Evolutionary conservation across 2,113 vertebrate genomes (phyloP).

Genomic region (Cisticola juncidis): DNA sequence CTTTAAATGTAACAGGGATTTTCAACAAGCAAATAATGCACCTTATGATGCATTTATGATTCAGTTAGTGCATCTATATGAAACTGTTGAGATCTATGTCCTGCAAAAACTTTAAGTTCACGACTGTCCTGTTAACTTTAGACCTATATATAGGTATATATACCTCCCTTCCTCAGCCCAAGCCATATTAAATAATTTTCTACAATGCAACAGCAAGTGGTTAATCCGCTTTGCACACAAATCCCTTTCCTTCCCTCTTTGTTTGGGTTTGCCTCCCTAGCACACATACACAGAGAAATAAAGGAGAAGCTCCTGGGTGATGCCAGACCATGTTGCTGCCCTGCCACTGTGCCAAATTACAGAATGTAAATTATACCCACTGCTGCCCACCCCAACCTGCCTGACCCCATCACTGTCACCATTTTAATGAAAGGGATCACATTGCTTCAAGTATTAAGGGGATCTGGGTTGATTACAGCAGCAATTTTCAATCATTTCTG

Average conservation of each 20-base stretch:
- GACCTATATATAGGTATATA: not conserved
- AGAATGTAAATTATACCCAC: not conserved
- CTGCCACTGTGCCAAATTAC: not conserved
- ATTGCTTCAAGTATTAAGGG: not conserved
- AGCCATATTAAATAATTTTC: not conserved
- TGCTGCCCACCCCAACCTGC: not conserved
- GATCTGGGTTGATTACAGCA: not conserved
- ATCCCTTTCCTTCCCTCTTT: not conserved
- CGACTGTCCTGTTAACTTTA: not conserved
- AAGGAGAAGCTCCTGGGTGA: not conserved
- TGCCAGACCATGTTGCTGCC: not conserved
- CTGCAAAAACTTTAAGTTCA: not conserved
- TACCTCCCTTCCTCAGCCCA: not conserved
- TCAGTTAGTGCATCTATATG: not conserved
- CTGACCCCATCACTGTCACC: not conserved
- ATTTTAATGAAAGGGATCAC: not conserved
- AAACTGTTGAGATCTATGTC: not conserved
- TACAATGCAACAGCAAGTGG: not conserved
- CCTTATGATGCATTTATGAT: not conserved
- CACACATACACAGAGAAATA: not conserved
- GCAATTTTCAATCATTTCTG: conserved; percentile 8
- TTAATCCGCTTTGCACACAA: not conserved
- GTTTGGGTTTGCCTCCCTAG: not conserved
- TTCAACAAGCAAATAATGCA: not conserved
- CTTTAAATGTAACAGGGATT: not conserved